phyloP scores from a whole-genome alignment of 1,140 invertebrate species.

The Cotesia vestalis region DNA sequence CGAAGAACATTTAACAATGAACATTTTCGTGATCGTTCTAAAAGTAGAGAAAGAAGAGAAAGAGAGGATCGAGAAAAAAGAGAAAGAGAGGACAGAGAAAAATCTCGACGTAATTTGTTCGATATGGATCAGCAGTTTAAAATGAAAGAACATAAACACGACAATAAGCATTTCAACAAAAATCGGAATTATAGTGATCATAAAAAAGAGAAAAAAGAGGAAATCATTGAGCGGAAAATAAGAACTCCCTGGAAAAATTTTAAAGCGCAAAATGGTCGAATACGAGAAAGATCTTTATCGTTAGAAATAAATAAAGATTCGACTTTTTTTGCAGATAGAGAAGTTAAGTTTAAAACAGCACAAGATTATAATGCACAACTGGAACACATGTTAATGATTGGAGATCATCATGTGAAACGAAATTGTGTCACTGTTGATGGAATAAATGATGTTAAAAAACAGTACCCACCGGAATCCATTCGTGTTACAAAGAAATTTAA shows the following conservation, averaged over 20 bases:
- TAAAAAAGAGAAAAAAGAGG: constrained; percentile 30
- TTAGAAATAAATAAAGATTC: constrained; percentile 47
- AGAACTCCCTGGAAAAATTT: constrained; percentile 54
- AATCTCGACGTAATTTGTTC: background rate
- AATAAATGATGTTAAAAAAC: constrained; percentile 51
- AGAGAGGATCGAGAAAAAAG: background rate
- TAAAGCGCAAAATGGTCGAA: constrained; percentile 45
- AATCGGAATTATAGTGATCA: constrained; percentile 1
- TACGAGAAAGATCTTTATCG: constrained; percentile 36
- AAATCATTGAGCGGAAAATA: constrained; percentile 40
- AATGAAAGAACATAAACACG: constrained; percentile 7
- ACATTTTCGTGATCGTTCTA: constrained; percentile 27
- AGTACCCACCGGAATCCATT: constrained; percentile 56
- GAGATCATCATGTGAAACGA: constrained; percentile 46
- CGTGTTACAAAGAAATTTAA: constrained; percentile 50
- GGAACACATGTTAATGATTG: constrained; percentile 60
- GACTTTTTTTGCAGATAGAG: constrained; percentile 45
- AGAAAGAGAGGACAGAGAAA: background rate
- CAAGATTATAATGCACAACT: constrained; percentile 56
- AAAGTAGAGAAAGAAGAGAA: constrained; percentile 29
- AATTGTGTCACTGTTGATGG: constrained; percentile 50
- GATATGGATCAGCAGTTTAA: background rate
- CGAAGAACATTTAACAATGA: background rate
- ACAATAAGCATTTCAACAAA: constrained; percentile 24
- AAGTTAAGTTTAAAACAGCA: constrained; percentile 46